Base-by-base conservation (phyloP, 2,888 invertebrate genomes). In the Drosophila nr. fundita region DNA sequence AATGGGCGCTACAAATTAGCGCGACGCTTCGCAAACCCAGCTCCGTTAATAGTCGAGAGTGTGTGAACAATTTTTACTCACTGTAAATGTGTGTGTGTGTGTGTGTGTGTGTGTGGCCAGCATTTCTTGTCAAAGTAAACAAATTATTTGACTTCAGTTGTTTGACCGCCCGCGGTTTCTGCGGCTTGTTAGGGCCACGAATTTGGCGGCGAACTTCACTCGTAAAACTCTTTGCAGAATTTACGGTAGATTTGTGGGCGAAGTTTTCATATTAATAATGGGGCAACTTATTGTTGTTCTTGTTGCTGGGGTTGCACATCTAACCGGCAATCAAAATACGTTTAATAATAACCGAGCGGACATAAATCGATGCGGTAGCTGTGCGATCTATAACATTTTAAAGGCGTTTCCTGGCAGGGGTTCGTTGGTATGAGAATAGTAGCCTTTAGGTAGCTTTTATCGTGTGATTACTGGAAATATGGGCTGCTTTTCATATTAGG, bases 1-100 rank as follows among this genome's bases (percentile, higher is more conserved):
- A 87, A 87, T 87, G 89, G 90, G 69, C 69, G 82, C 89, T 82
- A 87, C 90, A 90, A 87, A 87, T 87, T 87, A 89, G 75, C 87
- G 80, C 90, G 68, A 79, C 61, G 55, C 34, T 45, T 58, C 38
- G 48, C 30, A 42, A 32, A 34, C 21, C 38, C 36, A 45, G 48
- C 62, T 62, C 68, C 65, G 61, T 40, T 55, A 61, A 61, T 54
- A 66, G 66, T 50, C 52, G 30, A 29, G 30, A 29, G 55, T 71
- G 80, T 86, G 81, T 77, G 80, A 69, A 83, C 64, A 59, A 54
- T 50, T 52, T 58, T 58, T 24, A 45, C 24, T 27, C 45, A 27
- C 42, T 27, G 48, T 38, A 15, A 24, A 30, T 53, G 29, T 54
- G 53, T 62, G 79, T 85, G 83, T 85, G 83, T 63, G 79, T 65